Base-by-base conservation (phyloP, 2,113 vertebrate species). In the Neoarius graeffei region DNA sequence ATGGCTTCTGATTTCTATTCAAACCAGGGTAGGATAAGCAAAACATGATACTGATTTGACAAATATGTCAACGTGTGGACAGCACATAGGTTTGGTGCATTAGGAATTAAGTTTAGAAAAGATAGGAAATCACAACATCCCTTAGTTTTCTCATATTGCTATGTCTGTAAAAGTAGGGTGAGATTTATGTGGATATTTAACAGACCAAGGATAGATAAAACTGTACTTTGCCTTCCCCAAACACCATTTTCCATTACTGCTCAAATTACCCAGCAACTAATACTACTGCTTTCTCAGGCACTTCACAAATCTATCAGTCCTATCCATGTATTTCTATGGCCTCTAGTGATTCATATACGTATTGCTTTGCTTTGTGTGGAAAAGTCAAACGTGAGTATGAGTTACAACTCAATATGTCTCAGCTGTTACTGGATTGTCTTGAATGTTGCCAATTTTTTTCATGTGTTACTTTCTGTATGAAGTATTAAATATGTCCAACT, bases 131-230 rank as follows among this genome's bases (percentile, higher is more conserved):
- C 35, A 50, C 83, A 64, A 64, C 66, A 81, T 86, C 52, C 52
- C 54, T 84, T 71, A 23, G 83, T 27, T 84, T 14, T 27, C 54
- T 60, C 83, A 23, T 59, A 80, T 86, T 85, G 42, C 35, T 77
- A 73, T 71, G 87, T 57, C 83, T 83, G 83, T 85, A 62, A 71
- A 87, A 79, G 62, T 83, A 17, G 59, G 54, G 87, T 25, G 4
- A 35, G 23, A 56, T 73, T 71, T 85, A 54, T 20, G 64, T 86
- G 25, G 74, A 82, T 85, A 81, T 87, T 89, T 87, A 87, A 82
- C 79, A 90, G 52, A 79, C 42, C 69, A 86, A 60, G 60, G 73
- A 59, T 85, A 67, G 82, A 87, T 76, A 50, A 4, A 85, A 85
- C 20, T n/a, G 19, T 80, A 80, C 52, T 56, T 85, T 74, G 5